phyloP scores from a whole-genome alignment of 2,888 invertebrate species.

The Dasysyrphus albostriatus region DNA sequence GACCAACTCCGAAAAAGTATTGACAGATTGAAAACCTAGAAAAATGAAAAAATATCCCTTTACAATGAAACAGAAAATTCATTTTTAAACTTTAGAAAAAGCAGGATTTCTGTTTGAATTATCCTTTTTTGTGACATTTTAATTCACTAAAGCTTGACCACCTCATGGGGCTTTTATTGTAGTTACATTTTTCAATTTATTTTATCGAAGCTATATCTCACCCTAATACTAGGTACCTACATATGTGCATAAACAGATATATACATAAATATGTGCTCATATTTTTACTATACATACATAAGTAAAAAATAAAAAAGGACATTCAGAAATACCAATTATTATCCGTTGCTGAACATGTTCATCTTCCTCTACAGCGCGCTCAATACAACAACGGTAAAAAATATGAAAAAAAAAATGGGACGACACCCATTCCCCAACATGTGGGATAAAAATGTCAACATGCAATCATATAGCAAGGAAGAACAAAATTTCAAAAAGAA shows the following conservation, averaged over 20 bases:
- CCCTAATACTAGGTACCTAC: not conserved
- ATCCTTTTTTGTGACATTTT: no score
- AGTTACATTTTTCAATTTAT: no score
- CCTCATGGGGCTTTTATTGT: no score
- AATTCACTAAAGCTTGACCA: no score
- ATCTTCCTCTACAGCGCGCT: slow-evolving; percentile 41
- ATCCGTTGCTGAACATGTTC: slow-evolving; percentile 69
- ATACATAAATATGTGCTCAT: no score
- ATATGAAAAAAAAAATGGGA: not conserved
- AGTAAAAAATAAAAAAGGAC: slow-evolving; percentile 19
- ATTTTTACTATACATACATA: not conserved
- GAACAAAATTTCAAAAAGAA: slow-evolving; percentile 13
- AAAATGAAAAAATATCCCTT: no score
- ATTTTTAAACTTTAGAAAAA: no score
- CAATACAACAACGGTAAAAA: no score
- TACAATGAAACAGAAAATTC: no score
- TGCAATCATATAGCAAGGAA: slow-evolving; percentile 48
- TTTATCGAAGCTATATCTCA: not conserved
- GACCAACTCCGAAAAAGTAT: no score
- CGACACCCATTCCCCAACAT: slow-evolving; percentile 41
- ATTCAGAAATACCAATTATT: slow-evolving; percentile 65
- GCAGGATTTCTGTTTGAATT: no score
- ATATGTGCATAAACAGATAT: not conserved
- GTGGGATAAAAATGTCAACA: slow-evolving; percentile 72
- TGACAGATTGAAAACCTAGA: no score